Conservation (phyloP, 2,113 vertebrate genomes). For the Riparia riparia region DNA sequence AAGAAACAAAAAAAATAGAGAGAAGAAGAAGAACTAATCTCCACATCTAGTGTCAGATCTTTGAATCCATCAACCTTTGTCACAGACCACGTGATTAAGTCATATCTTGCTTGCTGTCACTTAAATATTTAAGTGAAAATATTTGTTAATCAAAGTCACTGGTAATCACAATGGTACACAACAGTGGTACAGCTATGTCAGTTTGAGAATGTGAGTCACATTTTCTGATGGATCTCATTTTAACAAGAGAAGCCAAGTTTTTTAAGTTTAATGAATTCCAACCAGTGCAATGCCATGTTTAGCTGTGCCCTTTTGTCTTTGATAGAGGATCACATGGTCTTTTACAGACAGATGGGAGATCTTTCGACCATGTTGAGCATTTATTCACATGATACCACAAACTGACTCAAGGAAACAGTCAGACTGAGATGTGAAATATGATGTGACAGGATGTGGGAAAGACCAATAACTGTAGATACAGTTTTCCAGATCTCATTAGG, state of each 20-base stretch:
- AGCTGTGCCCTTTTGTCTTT: neutral
- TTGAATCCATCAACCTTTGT: neutral
- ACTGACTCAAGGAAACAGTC: slow-evolving; percentile 10
- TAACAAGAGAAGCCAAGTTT: neutral
- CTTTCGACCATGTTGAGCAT: neutral
- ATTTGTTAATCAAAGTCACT: neutral
- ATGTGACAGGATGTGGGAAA: slow-evolving; percentile 1
- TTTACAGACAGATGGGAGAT: neutral
- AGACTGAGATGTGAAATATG: neutral
- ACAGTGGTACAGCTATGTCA: rapidly evolving
- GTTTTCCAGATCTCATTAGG: neutral
- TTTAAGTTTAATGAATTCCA: neutral
- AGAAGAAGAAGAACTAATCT: neutral
- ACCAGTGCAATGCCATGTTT: neutral
- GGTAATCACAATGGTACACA: neutral
- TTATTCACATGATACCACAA: neutral
- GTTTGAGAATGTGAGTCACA: neutral
- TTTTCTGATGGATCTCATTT: neutral
- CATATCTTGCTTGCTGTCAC: neutral
- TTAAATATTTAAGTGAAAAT: neutral
- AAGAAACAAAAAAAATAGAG: neutral
- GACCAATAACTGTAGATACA: neutral
- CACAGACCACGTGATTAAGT: neutral
- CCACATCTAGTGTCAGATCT: neutral
- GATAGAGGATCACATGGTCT: neutral